Evolutionary conservation across 2,888 invertebrate genomes (phyloP).

Genomic region (Bellardia bayeri): DNA sequence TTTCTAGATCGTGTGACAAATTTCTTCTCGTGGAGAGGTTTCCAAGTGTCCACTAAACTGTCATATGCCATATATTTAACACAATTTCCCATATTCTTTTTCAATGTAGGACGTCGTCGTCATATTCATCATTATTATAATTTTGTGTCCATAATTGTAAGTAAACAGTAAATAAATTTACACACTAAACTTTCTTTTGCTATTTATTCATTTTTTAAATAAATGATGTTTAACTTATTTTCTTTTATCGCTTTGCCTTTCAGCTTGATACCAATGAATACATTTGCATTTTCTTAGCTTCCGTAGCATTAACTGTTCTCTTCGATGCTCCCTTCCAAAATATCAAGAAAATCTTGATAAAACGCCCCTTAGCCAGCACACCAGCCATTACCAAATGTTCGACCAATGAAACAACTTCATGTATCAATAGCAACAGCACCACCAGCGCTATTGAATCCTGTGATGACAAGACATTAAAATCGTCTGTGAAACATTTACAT

Average conservation of each 20-base stretch:
- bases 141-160: slow-evolving; percentile 86
- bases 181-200: background rate
- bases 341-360: slow-evolving; percentile 86
- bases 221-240: background rate
- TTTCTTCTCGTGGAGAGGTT: slow-evolving; percentile 87
- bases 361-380: slow-evolving; percentile 72
- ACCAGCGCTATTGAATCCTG: slow-evolving; percentile 32
- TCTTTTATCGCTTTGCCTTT: slow-evolving; percentile 71
- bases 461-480: slow-evolving; percentile 43
- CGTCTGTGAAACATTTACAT: slow-evolving; percentile 75
- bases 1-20: slow-evolving; percentile 85
- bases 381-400: slow-evolving; percentile 52
- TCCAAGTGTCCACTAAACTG: slow-evolving; percentile 88
- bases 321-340: slow-evolving; percentile 90
- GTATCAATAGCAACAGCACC: slow-evolving; percentile 1
- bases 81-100: slow-evolving; percentile 90
- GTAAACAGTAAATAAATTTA: slow-evolving; percentile 46
- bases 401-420: background rate
- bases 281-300: slow-evolving; percentile 85
- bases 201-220: too few relatives aligned
- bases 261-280: slow-evolving; percentile 88
- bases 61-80: slow-evolving; percentile 89
- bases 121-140: slow-evolving; percentile 86
- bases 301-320: slow-evolving; percentile 86
- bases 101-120: slow-evolving; percentile 87